These are phyloP conservation scores for Lucifuga dentata DNA, from an alignment of 2,113 vertebrate species.

Conservation along the genomic window DNA sequence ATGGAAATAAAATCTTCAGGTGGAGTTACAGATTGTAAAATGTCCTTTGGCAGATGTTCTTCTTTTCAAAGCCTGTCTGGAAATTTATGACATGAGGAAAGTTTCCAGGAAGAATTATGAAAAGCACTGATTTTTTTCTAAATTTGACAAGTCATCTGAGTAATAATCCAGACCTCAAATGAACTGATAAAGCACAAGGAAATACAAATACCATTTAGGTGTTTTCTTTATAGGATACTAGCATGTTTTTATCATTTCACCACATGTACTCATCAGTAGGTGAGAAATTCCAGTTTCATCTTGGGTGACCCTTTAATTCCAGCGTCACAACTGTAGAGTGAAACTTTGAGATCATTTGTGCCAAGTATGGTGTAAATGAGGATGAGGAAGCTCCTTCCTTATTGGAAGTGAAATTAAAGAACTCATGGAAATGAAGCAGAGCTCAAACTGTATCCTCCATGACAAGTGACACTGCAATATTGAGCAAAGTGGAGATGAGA, in stretches of 20 bases:
- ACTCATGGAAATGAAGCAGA: constrained; percentile 39
- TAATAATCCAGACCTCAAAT: neutral
- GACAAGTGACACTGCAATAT: constrained; percentile 17
- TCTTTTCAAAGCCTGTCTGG: neutral
- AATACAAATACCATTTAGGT: neutral
- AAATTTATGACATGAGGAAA: neutral
- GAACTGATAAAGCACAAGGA: neutral
- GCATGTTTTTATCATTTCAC: constrained; percentile 2
- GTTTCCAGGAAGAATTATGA: neutral
- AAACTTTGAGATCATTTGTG: constrained; percentile 34
- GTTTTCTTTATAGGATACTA: neutral
- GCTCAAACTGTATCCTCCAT: constrained; percentile 25
- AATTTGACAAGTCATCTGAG: neutral
- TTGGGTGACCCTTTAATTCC: constrained; percentile 31
- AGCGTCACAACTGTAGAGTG: constrained; percentile 23
- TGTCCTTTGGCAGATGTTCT: constrained; percentile 1
- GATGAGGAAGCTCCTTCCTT: constrained; percentile 16
- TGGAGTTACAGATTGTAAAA: constrained; percentile 17
- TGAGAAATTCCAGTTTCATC: constrained; percentile 16
- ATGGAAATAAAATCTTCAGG: constrained; percentile 1
- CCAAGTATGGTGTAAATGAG: constrained; percentile 48
- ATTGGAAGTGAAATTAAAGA: constrained; percentile 42
- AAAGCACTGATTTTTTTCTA: neutral
- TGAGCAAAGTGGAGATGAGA: constrained; percentile 24
- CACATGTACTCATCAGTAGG: neutral